Base-by-base conservation (phyloP, 2,113 vertebrate species). In the Leptobrachium leishanense region DNA sequence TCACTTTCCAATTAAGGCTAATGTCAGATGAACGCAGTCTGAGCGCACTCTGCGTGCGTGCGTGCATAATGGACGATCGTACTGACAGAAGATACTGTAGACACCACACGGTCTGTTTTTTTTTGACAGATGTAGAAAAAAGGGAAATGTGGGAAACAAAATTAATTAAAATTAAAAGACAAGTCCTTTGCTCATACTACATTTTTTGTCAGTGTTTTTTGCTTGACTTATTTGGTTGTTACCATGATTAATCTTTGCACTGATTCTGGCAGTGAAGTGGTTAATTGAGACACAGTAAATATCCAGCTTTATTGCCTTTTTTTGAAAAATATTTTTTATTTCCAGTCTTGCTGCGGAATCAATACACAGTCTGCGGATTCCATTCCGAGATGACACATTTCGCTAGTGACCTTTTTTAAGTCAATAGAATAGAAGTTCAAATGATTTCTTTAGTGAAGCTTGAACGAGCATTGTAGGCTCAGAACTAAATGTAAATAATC, bases 371-470 rank as follows among this genome's bases (percentile, higher is more conserved):
- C 66, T 59, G 71, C 43, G 50, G 70, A 50, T 73, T 70, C 43
- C 57, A 62, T 63, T 67, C 40, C 11, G 65, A 67, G 70, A 74
- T 73, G 63, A 74, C 62, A 74, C 71, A 74, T 73, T 80, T 80
- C 40, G 41, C 50, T 31, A 40, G 41, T 80, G 77, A 80, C 77
- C 77, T 74, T 78, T 80, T 73, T 70, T 67, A 31, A 57, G 62
- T 43, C 62, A 73, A 71, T 59, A 31, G 70, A 40, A 65, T 12
- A 74, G 63, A 65, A 44, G 54, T 39, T 55, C 77, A 80, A 55
- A 74, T 80, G 20, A 40, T 43, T 73, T 74, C 15, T 79, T 15
- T 31, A 40, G 39, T 8, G 55, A 31, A 2, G 3, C 12, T 20
- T 39, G 44, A 72, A 54, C 63, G 43, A 50, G n/a, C 15, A 20